Evolutionary conservation across 2,113 vertebrate species (phyloP), one percentile per base, ranked within the genome.

Genomic region (Periophthalmus modestus): DNA sequence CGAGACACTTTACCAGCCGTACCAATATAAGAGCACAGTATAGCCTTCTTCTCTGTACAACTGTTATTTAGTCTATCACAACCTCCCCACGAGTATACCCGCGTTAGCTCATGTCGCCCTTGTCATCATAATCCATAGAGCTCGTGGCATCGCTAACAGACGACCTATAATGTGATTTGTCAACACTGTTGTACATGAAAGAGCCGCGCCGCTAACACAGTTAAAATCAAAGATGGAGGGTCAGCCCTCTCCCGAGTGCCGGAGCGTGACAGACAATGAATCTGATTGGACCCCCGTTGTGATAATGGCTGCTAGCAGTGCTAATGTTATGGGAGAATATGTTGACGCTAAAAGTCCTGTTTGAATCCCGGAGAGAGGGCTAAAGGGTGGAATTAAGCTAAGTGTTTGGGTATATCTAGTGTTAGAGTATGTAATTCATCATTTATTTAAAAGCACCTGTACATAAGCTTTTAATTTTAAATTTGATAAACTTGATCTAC

Each of bases 131-230:
- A 87, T 84, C 82, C 74, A 62, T 71, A 75, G 75, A 77, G 59
- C 75, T 68, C 47, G 63, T 69, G 57, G 66, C 15, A 7, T 72
- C 15, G 74, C 82, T 65, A 81, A 9, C 73, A 70, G 76, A 21
- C 70, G 72, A 71, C 65, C 77, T 65, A 43, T 90, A 87, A 89
- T 85, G 86, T 82, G 81, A 89, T 91, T 83, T 86, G 80, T 88
- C 86, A 88, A 83, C 50, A 57, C 69, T 79, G 72, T 71, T 54
- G 67, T 58, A 82, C 78, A 84, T 87, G 69, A 85, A 88, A 92
- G 81, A 39, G 52, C 71, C 24, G 39, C 0, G 46, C 58, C 46
- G 66, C 68, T 76, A 83, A 85, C 76, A 81, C 59, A 80, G 74
- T 69, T 68, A 74, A 58, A 85, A 82, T 85, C 61, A 86, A 81